Evolutionary conservation across 1,140 invertebrate species (phyloP), one percentile per base, ranked within the genome.

Genomic region (Hyposmocoma kahamanoa): DNA sequence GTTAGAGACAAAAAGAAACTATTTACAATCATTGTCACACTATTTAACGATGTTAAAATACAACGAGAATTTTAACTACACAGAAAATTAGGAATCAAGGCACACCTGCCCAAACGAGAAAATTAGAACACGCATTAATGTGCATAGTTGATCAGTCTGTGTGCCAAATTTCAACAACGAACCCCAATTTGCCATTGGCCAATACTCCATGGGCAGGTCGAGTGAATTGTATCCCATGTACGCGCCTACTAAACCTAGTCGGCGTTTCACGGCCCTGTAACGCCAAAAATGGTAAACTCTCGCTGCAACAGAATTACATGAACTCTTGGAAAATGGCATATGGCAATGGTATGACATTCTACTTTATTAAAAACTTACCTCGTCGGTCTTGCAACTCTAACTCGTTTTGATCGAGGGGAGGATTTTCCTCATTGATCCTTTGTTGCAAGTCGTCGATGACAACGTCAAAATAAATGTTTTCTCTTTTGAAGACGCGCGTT

Each of bases 391-490:
- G 89, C 10, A 93, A 85, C 57, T 90, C 89, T 10, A 89, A 78
- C 67, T 92, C 87, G 42, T 91, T 89, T 62, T 91, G 88, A 6
- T 90, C 88, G 1, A 90, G 77, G 0, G 88, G 84, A 19, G 92
- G 92, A 81, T 95, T 95, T 81, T 95, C 93, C 52, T 90, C 88
- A 56, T 94, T 89, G 22, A 95, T 95, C 5, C 91, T 90, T 55
- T 88, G 87, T 69, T 95, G 93, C 18, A 95, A 60, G 77, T 95
- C 90, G 10, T 91, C 88, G 59, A 95, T 94, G 8, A 93, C 72
- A 1, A 95, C 77, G 5, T 90, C 86, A 53, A 89, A 94, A 6
- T 88, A 75, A 34, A 94, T 90, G 30, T 88, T 87, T 18, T 90
- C 87, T 1, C 84, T 62, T 11, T 79, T 80, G 4, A 91, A 83